Base-by-base conservation (phyloP, 2,113 vertebrate species). In the Albula glossodonta region DNA sequence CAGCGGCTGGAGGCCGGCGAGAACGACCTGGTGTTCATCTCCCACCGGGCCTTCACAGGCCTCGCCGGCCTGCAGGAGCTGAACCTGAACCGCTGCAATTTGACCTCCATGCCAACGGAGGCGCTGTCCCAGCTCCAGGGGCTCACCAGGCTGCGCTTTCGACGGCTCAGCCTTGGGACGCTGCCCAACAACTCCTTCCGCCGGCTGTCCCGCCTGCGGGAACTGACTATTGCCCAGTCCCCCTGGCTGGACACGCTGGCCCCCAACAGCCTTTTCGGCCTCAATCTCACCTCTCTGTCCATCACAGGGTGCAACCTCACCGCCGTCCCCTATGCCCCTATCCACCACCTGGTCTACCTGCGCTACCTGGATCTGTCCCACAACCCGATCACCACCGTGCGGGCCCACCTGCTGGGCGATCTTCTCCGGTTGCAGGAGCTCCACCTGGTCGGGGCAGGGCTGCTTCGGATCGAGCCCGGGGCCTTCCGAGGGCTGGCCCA, bases 261-360 rank as follows among this genome's bases (percentile, higher is more conserved):
- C 48, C 91, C 89, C 0, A 95, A 95, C 81, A 97, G 97, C 81
- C 94, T 98, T 57, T 90, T 90, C 0, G 96, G 95, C 8, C 92
- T 98, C 10, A 97, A 98, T 84, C 95, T 98, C 3, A 97, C 96
- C 25, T 96, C 94, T 56, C 90, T 98, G 13, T 94, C 95, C 8
- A 91, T 98, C 53, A 96, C 90, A 78, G 89, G 90, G 82, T 95
- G 96, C 88, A 97, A 96, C 52, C 94, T 98, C 50, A 96, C 87
- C 25, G 80, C 92, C 0, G 92, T 98, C 4, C 97, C 97, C 17
- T 95, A 94, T 85, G 88, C 92, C 22, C 91, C 97, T 0, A 86
- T 98, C 19, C 86, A 91, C 79, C 96, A 96, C 88, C 93, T 97
- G 51, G 96, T 94, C 13, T 96, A 97, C 90, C 96, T 98, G 5